Base-by-base conservation (phyloP, 2,888 invertebrate genomes). In the Campoplex nolae region DNA sequence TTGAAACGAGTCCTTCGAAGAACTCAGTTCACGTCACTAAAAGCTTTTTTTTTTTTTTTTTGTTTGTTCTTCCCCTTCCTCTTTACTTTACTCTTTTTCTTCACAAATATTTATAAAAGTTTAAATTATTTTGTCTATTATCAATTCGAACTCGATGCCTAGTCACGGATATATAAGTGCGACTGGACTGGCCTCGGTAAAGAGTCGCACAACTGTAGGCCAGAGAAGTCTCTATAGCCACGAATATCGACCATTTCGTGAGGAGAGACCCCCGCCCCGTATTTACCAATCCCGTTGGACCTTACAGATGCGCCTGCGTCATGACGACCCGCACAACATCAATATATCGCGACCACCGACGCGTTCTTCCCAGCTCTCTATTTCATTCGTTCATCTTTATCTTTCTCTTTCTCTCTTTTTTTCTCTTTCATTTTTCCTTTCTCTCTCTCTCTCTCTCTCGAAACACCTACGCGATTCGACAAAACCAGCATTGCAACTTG, bases 211-310 rank as follows among this genome's bases (percentile, higher is more conserved):
- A 92, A 93, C 93, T 91, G 91, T 93, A 89, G 90, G 89, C 86
- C 84, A 87, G 78, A 87, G 84, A 70, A 88, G 89, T 89, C 91
- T 88, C 91, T 93, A 93, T 92, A 93, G 91, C 90, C 92, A 92
- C 78, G 90, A 92, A 93, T 94, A 94, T 94, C 94, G 94, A 94
- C 93, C 93, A 92, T 93, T 93, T 92, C 92, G 89, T 58, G 28
- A 65, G 73, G 48, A 77, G 35, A 77, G 92, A 93, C 92, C 92
- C 93, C 93, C 93, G 92, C 93, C 93, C 92, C 54, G 42, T 62
- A 62, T 65, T 91, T 92, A 88, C 90, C 89, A 88, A 89, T 88
- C 88, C 85, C 87, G 85, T 87, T 86, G 88, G 88, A 86, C 84
- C 85, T 42, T 28, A 62, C 67, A 35, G 84, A 71, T 89, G 93